Conservation (phyloP, 2,888 invertebrate genomes). For the Aporophyla nigra region DNA sequence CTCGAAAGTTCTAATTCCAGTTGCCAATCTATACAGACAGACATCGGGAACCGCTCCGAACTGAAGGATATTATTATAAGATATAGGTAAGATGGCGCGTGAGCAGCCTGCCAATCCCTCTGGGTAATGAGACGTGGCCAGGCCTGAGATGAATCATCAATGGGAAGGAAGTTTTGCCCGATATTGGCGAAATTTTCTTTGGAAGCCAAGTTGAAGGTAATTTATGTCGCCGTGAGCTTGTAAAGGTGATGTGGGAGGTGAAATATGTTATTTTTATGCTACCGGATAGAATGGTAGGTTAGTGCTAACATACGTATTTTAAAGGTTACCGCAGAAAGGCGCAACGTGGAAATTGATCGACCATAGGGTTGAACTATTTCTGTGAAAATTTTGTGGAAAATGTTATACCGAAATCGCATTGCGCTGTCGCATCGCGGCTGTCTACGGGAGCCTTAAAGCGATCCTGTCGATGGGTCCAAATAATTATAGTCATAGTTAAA, state of each 20-base stretch:
- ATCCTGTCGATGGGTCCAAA: neutral
- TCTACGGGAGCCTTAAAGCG: no score
- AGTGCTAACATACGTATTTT: neutral
- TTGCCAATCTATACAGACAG: neutral
- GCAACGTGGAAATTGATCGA: no score
- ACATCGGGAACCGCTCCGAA: neutral
- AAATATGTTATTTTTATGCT: neutral
- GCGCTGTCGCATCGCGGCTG: no score
- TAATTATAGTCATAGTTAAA: neutral
- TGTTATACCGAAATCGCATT: no score
- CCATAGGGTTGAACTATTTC: no score
- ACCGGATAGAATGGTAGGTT: no score
- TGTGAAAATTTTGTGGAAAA: no score
- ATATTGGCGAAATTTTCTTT: slow-evolving; percentile 32
- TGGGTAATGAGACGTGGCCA: slow-evolving; percentile 58
- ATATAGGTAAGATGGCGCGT: slow-evolving; percentile 44
- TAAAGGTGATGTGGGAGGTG: neutral
- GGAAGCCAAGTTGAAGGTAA: neutral
- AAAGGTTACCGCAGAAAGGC: neutral
- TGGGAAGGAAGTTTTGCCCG: slow-evolving; percentile 13
- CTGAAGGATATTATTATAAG: slow-evolving; percentile 32
- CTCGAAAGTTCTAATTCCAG: slow-evolving; percentile 3
- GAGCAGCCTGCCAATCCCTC: slow-evolving; percentile 31
- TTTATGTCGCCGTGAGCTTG: slow-evolving; percentile 16
- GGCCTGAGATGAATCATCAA: slow-evolving; percentile 59